Evolutionary conservation across 2,888 invertebrate species (phyloP), one percentile per base, ranked within the genome.

Genomic region (Ectropis crepuscularia): DNA sequence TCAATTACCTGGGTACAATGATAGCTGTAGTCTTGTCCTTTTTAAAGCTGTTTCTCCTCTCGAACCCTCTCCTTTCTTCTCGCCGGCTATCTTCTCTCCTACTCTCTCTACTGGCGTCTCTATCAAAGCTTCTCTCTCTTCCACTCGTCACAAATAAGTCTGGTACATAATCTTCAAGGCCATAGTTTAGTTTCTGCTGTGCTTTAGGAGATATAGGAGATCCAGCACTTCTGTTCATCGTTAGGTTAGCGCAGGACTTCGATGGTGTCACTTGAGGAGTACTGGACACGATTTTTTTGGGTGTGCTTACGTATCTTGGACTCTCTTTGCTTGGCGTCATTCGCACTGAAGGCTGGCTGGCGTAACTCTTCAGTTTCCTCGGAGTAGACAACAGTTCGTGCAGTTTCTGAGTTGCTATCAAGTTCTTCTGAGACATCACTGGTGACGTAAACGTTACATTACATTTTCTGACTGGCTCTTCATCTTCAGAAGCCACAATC

Each of bases 351-450:
- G 94, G 93, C 50, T 94, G 94, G 53, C 93, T 93, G 0, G 88
- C 89, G 43, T 90, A 91, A 55, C 92, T 83, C 74, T 93, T 85
- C 68, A 94, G 59, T 75, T 96, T 96, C 36, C 95, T 92, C 0
- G 96, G 96, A 0, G 96, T 96, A 0, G 95, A 95, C 0, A 96
- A 79, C 5, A 96, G 80, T 74, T 96, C 96, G 81, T 96, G 96
- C 0, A 97, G 85, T 75, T 96, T 96, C 76, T 96, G 96, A 0
- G 96, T 96, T 0, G 96, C 96, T 28, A 94, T 94, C 0, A 95
- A 86, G 81, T 95, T 95, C 74, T 94, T 94, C 54, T 94, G 84
- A 1, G 94, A 93, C 83, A 94, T 94, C 36, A 85, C 83, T 0
- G 88, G 88, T 0, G 80, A 89, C 49, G 86, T 87, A 73, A 85